Evolutionary conservation across 2,113 vertebrate genomes (phyloP), one percentile per base, ranked within the genome.

Genomic region (Puffinus mauretanicus): DNA sequence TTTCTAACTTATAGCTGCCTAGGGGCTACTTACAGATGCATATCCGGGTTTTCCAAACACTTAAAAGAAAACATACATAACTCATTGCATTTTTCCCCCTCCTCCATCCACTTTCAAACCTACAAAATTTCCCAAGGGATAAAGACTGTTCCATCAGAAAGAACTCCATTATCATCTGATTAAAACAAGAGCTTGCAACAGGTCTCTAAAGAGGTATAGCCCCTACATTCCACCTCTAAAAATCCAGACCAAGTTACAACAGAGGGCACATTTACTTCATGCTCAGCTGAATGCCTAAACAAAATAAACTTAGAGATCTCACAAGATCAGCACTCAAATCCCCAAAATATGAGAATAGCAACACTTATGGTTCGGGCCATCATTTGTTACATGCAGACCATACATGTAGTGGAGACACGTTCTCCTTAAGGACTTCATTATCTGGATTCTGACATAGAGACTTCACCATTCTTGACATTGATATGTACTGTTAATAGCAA

Each of bases 141-240:
- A 88, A 93, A 87, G 36, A 64, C n/a, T 52, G 30, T 84, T 90
- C 27, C 24, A 47, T 72, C 86, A 90, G 71, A 84, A 93, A 92
- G 40, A 93, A 66, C 10, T 80, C 10, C 7, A 49, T 57, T 86
- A 86, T 40, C 5, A 66, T 70, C 65, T 73, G 30, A 95, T 91
- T 84, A 91, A 65, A 94, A 38, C 24, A 89, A 55, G n/a, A 88
- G 38, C 46, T 84, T 62, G 62, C 40, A 83, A 47, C 32, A 72
- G 27, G 57, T 55, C 51, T 84, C 70, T 52, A 19, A 67, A 76
- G 46, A 60, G 52, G 11, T n/a, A 76, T 2, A 49, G 18, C 27
- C 10, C 24, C 22, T 42, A 10, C 7, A 15, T 27, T 86, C 17
- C 22, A 83, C 15, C 27, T 78, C 54, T 55, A 27, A 84, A 66